Percentiles rank a stretch among this genome's conserved stretches.
These are phyloP conservation scores for Dugesia japonica DNA, from an alignment of 2,888 invertebrate species.

Conservation along the genomic window DNA sequence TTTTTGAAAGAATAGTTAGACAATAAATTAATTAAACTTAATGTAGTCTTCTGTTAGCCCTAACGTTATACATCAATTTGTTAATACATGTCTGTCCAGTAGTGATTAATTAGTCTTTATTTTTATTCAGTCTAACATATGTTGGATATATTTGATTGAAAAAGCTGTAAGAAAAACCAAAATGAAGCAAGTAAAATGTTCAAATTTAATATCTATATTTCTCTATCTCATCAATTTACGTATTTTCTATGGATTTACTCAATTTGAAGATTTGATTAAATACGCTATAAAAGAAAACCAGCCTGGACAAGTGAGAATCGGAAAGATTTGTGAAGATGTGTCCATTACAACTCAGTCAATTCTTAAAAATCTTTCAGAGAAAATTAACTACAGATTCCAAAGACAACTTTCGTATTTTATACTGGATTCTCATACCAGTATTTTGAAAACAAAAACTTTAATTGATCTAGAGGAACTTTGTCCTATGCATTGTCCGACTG, in stretches of 20 bases:
- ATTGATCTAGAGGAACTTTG: slow-evolving; percentile 9
- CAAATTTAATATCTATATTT: neutral
- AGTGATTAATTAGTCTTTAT: slow-evolving; percentile 2
- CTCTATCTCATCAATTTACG: neutral
- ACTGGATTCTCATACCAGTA: neutral
- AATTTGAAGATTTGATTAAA: neutral
- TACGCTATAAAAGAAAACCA: neutral
- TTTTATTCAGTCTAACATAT: neutral
- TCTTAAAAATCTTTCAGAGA: neutral
- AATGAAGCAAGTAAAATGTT: slow-evolving; percentile 7
- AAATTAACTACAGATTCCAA: neutral
- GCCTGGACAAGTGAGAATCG: neutral
- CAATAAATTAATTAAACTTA: slow-evolving; percentile 14
- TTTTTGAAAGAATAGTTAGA: neutral
- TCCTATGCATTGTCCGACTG: neutral
- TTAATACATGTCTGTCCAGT: slow-evolving; percentile 10
- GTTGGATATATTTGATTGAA: neutral
- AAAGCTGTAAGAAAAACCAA: neutral
- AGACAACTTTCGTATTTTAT: neutral
- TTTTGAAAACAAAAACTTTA: neutral
- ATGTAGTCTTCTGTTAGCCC: neutral
- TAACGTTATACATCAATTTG: neutral
- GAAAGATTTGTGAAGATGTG: neutral
- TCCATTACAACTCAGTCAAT: neutral
- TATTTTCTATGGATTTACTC: neutral